Percentiles rank a stretch among this genome's conserved stretches.
phyloP scores from a whole-genome alignment of 53 echinoderm and acorn worm genomes.

The Patiria pectinifera region DNA sequence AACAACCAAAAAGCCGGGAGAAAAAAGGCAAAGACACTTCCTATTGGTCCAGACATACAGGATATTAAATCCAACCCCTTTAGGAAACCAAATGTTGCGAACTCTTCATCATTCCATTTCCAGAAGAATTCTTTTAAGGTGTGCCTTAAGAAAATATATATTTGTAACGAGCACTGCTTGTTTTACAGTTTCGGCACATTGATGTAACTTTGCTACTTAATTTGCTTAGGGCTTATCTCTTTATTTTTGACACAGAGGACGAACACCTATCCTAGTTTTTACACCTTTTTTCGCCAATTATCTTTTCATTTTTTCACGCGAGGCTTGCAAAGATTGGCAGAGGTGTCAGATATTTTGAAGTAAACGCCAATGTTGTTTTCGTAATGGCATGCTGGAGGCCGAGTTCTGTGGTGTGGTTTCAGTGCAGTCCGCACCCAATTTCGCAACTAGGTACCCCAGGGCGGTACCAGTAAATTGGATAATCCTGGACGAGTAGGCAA shows the following conservation, averaged over 20 bases:
- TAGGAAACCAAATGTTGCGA: background rate
- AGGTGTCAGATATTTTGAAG: no score
- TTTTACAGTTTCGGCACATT: no score
- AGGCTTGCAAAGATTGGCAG: no score
- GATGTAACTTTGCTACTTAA: no score
- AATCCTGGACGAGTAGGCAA: background rate
- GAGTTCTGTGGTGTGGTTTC: background rate
- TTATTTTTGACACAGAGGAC: no score
- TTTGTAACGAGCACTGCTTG: no score
- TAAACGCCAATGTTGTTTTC: background rate
- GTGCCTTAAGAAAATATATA: no score
- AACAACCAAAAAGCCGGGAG: background rate
- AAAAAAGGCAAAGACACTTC: background rate
- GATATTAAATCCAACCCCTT: constrained; percentile 33
- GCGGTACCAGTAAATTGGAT: background rate
- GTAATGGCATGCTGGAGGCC: background rate
- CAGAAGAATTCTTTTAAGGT: background rate
- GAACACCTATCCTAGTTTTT: no score
- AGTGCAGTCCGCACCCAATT: background rate
- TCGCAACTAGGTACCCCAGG: background rate
- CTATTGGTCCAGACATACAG: constrained; percentile 9
- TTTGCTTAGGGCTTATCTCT: no score
- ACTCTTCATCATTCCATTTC: background rate
- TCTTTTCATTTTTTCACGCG: no score
- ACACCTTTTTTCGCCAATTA: no score